Percentiles rank a stretch among this genome's conserved stretches.
Evolutionary conservation across 2,113 vertebrate species (phyloP).

Genomic region (Indicator indicator): DNA sequence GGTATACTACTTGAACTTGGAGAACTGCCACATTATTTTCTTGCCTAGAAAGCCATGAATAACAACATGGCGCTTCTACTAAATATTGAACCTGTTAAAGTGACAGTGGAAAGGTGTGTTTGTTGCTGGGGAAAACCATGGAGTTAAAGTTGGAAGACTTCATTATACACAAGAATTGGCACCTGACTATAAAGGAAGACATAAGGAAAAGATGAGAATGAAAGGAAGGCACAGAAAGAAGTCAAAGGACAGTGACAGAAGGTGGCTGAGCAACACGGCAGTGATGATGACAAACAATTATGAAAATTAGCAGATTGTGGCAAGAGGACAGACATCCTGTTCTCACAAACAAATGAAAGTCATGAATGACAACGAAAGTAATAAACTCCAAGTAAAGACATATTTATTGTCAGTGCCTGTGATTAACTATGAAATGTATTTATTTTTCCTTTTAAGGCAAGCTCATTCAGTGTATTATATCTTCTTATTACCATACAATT

Average conservation of each 20-base stretch:
- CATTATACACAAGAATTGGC: not conserved
- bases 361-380: not conserved
- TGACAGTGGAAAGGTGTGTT: slow-evolving; percentile 19
- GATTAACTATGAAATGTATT: not conserved
- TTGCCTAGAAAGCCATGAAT: not conserved
- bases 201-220: not conserved
- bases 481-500: not conserved
- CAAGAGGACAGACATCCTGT: slow-evolving; percentile 18
- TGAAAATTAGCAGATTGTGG: not conserved
- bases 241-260: not conserved
- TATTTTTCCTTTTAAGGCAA: not conserved
- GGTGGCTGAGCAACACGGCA: not conserved
- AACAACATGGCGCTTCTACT: not conserved
- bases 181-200: not conserved
- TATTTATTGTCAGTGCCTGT: slow-evolving; percentile 52
- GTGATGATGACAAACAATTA: not conserved
- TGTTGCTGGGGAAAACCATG: slow-evolving; percentile 19
- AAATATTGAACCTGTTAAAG: slow-evolving; percentile 5
- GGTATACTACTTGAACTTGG: not conserved
- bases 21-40: slow-evolving; percentile 38
- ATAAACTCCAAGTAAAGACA: slow-evolving; percentile 43
- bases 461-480: slow-evolving; percentile 49
- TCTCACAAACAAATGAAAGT: slow-evolving; percentile 9
- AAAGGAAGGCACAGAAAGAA: slow-evolving; percentile 7
- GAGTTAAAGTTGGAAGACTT: not conserved